These are phyloP conservation scores for Rhizomys pruinosus DNA, from an alignment of 2,113 vertebrate species.

Conservation along the genomic window DNA sequence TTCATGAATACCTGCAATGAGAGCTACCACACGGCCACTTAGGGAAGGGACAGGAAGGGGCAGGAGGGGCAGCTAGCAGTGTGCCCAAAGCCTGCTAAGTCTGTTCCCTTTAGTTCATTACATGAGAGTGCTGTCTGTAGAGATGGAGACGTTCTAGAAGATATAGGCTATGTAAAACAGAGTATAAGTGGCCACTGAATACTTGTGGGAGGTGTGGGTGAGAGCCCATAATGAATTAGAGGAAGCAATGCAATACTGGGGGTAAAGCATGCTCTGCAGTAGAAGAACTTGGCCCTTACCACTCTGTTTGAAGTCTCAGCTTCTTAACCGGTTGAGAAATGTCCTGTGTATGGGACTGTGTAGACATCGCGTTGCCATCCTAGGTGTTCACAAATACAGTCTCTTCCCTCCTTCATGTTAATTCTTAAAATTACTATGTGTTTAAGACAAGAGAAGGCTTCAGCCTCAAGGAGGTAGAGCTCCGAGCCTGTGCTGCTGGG, in stretches of 20 bases:
- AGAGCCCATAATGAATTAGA: background rate
- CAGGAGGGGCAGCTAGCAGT: background rate
- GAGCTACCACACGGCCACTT: background rate
- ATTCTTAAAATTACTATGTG: background rate
- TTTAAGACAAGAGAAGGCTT: background rate
- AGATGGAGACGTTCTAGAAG: background rate
- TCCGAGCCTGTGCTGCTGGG: background rate
- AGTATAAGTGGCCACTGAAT: background rate
- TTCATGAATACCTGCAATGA: background rate
- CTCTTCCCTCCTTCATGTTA: background rate
- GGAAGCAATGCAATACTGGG: background rate
- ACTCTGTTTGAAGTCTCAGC: background rate
- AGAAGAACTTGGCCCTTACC: background rate
- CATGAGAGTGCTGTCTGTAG: background rate
- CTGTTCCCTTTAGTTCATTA: background rate
- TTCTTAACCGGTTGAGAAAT: background rate
- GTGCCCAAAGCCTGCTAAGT: background rate
- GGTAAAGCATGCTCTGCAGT: background rate
- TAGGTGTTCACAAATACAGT: rapidly evolving
- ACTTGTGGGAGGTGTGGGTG: background rate
- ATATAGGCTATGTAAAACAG: background rate
- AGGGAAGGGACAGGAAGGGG: background rate
- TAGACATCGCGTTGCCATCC: background rate
- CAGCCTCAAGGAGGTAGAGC: background rate
- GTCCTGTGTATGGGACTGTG: background rate